Conservation (phyloP, 2,888 invertebrate genomes). For the Agrotis exclamationis region DNA sequence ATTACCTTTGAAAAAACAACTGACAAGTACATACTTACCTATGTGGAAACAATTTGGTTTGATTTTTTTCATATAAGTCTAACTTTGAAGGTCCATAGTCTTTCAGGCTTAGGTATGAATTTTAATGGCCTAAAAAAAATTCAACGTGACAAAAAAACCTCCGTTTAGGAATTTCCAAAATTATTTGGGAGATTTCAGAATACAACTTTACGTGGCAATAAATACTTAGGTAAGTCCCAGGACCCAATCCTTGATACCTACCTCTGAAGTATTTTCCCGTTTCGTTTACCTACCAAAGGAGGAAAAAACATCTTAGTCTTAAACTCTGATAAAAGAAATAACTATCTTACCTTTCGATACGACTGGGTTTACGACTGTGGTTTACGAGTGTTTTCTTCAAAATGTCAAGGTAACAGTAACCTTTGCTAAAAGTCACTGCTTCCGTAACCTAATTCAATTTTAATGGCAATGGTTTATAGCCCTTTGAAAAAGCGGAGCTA, state of each 20-base stretch:
- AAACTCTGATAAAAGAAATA: conserved; percentile 15
- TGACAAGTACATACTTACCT: background rate
- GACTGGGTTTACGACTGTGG: too few species aligned
- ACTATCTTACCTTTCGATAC: background rate
- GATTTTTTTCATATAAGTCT: background rate
- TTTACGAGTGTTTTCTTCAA: conserved; percentile 11
- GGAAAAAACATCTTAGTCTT: conserved; percentile 1
- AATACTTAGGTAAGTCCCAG: background rate
- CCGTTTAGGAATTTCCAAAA: background rate
- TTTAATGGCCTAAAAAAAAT: background rate
- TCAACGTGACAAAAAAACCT: too few species aligned
- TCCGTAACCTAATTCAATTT: conserved; percentile 22
- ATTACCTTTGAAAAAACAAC: conserved; percentile 21
- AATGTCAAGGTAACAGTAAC: conserved; percentile 47
- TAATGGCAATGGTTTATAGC: conserved; percentile 4
- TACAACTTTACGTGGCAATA: background rate
- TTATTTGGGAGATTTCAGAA: background rate
- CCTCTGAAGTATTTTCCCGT: conserved; percentile 1
- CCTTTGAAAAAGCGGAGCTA: background rate
- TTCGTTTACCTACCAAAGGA: background rate
- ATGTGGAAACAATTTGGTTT: conserved; percentile 2
- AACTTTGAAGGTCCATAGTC: conserved; percentile 16
- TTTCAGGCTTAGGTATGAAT: background rate
- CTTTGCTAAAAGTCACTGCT: conserved; percentile 22
- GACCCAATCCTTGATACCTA: background rate